Conservation (phyloP, 2,888 invertebrate species). For the Drosophila incognita region DNA sequence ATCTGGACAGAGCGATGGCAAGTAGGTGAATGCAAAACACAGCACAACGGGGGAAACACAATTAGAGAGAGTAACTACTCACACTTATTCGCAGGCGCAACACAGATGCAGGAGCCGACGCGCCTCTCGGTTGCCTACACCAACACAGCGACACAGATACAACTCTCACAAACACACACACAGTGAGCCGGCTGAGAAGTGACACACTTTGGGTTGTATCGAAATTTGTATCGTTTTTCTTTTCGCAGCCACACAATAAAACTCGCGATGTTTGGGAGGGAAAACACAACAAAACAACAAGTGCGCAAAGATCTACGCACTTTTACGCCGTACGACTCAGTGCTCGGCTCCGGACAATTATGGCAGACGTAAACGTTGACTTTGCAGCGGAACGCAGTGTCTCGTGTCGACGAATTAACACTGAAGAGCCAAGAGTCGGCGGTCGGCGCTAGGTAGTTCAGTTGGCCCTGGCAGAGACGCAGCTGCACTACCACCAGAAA, state of each 20-base stretch:
- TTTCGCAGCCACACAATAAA: slow-evolving; percentile 49
- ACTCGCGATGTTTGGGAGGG: slow-evolving; percentile 41
- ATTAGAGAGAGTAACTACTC: slow-evolving; percentile 21
- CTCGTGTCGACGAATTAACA: slow-evolving; percentile 83
- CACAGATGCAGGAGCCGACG: slow-evolving; percentile 49
- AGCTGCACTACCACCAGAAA: slow-evolving; percentile 64
- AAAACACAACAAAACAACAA: slow-evolving; percentile 46
- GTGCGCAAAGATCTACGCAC: slow-evolving; percentile 36
- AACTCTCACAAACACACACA: slow-evolving; percentile 31
- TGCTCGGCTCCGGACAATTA: slow-evolving; percentile 43
- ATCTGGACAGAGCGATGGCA: slow-evolving; percentile 20
- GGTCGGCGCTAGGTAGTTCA: slow-evolving; percentile 62
- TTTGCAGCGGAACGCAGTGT: slow-evolving; percentile 75
- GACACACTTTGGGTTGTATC: slow-evolving; percentile 74
- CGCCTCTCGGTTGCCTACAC: slow-evolving; percentile 52
- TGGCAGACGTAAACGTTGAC: slow-evolving; percentile 54
- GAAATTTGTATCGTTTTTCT: slow-evolving; percentile 44
- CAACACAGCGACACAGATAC: slow-evolving; percentile 23
- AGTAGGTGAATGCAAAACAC: slow-evolving; percentile 20
- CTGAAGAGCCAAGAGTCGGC: slow-evolving; percentile 79
- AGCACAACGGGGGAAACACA: slow-evolving; percentile 14
- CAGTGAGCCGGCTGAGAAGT: slow-evolving; percentile 40
- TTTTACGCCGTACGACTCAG: slow-evolving; percentile 22
- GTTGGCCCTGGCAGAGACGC: slow-evolving; percentile 60
- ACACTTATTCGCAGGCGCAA: slow-evolving; percentile 37